Evolutionary conservation across 2,888 invertebrate genomes (phyloP).

Genomic region (Ommatoiulus sabulosus): DNA sequence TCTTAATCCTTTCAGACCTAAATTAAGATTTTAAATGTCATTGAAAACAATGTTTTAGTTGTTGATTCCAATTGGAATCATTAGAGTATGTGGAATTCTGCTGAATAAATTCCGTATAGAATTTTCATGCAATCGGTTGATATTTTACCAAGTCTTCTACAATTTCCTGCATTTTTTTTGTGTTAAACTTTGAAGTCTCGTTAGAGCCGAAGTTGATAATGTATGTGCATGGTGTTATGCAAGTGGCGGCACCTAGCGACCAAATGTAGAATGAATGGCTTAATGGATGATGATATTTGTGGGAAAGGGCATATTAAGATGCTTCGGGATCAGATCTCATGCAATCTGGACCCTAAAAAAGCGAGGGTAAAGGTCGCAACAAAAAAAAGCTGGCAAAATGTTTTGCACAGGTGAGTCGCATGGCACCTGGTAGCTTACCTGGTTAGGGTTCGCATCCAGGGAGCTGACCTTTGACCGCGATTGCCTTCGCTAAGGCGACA

Average conservation of each 20-base stretch:
- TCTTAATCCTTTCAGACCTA: too few species aligned
- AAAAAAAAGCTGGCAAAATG: not conserved
- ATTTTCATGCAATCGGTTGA: too few species aligned
- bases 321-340: not conserved
- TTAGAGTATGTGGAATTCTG: too few species aligned
- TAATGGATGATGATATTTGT: constrained; percentile 23
- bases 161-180: too few species aligned
- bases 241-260: not conserved
- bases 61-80: too few species aligned
- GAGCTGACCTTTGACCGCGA: constrained; percentile 6
- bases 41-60: too few species aligned
- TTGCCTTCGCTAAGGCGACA: constrained; percentile 18
- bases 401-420: constrained; percentile 32
- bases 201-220: too few species aligned
- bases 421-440: constrained; percentile 34
- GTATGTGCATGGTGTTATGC: not conserved
- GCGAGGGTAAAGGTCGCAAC: constrained; percentile 32
- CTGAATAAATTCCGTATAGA: too few species aligned
- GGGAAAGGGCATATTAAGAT: constrained; percentile 20
- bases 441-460: constrained; percentile 15
- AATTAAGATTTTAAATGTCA: too few species aligned
- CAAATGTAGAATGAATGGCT: not conserved
- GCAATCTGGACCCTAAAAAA: constrained; percentile 14
- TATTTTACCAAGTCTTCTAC: too few species aligned
- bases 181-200: too few species aligned